Base-by-base conservation (phyloP, 2,888 invertebrate genomes). In the Cephus rjabovi region DNA sequence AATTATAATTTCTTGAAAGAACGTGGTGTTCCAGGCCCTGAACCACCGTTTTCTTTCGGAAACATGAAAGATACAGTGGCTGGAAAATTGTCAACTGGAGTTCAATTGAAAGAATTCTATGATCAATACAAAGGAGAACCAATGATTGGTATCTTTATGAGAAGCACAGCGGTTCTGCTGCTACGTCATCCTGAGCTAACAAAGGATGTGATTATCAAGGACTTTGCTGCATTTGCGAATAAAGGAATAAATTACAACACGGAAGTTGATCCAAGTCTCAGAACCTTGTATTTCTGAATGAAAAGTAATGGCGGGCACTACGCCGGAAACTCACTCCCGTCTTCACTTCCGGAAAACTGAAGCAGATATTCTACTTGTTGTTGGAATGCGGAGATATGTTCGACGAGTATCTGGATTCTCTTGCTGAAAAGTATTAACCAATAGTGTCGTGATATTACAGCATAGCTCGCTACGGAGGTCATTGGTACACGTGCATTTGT, bases 331-430 rank as follows among this genome's bases (percentile, higher is more conserved):
- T 31, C 31, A 31, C 31, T 31, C 31, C 31, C 31, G 31, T 31
- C 31, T 92, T 94, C 35, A 93, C 93, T 1, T 87, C 90, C 12
- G 92, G 91, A 69, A 93, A 93, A 79, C 92, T 92, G 40, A 94
- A 93, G 82, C 87, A 92, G 0, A 92, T 93, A 83, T 93, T 93
- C 79, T 91, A 92, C 0, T 88, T 93, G 4, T 91, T 94, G 11
- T 86, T 89, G 30, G 90, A 92, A 33, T 92, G 93, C 11, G 90
- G 92, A 12, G 82, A 90, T 11, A 89, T 89, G 71, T 86, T 94
- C 81, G 89, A 90, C 1, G 84, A 89, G 1, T 93, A 92, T 82
- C 81, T 94, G 1, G 87, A 90, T 0, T 86, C 89, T 69, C 23
- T 83, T 15, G 37, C 69, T 1, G 77, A 79, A 31, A 80, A 77